Evolutionary conservation across 2,888 invertebrate genomes (phyloP), one percentile per base, ranked within the genome.

Genomic region (Odontothrips loti): DNA sequence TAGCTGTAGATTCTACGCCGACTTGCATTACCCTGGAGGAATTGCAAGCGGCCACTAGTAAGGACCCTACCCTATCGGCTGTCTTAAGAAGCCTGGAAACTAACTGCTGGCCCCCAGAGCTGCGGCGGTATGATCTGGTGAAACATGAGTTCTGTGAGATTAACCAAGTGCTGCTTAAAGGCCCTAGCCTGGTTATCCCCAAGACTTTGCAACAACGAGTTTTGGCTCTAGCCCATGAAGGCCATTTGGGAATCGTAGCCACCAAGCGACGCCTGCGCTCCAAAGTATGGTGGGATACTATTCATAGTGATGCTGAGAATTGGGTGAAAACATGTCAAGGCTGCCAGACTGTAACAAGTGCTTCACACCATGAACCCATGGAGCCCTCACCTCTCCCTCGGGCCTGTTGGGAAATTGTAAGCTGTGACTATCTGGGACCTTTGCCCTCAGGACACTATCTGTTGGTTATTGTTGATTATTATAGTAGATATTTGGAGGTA

Each of bases 171-270:
- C 23, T 85, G 29, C 63, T 84, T 23, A 79, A 84, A 82, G 84
- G 84, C 0, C 83, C 47, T 1, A 82, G 81, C 81, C 84, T 85
- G 17, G 84, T 85, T 2, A 82, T 85, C 12, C 85, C 85, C 23
- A 47, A n/a, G 34, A 79, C 81, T 68, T 80, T 85, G 17, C 79
- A 84, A 8, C 58, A 83, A 48, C 78, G 80, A 75, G 83, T 85
- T 12, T 80, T 86, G 58, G 80, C 82, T 43, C 81, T 85, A 63
- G 85, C 85, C 6, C 85, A 86, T 79, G 85, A 86, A 81, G 86
- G 87, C 82, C 87, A 87, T 75, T 86, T 86, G 0, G 86, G 86
- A 3, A 85, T 86, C 2, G 85, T 85, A 0, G 83, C 85, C 0
- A 87, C 87, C 29, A 82, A 82, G 47, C 78, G 48, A 48, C 68